Base-by-base conservation (phyloP, 2,113 vertebrate genomes). In the Semicossyphus pulcher region DNA sequence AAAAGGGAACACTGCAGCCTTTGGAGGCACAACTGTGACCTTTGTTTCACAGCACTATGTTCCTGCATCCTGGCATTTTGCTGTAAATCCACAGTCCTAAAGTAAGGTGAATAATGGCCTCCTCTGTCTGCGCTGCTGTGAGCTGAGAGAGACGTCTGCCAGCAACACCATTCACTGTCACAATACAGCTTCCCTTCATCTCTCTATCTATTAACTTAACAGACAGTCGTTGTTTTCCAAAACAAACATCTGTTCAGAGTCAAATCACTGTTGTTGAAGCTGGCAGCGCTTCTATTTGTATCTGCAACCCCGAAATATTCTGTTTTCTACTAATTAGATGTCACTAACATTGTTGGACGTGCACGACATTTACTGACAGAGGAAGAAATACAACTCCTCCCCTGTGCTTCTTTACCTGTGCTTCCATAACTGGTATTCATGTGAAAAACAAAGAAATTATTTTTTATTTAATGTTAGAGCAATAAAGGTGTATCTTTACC, bases 141-240 rank as follows among this genome's bases (percentile, higher is more conserved):
- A 65, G 54, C 54, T n/a, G 82, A 66, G 66, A 54, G 44, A 64
- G 31, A 52, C 31, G 7, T 9, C 76, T 14, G 76, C 67, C 72
- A 74, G 56, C 49, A 65, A 70, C 61, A 36, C 86, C 72, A 60
- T 71, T 52, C 79, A 73, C 81, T 60, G 74, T 72, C 83, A 86
- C 87, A 53, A 62, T 60, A n/a, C 77, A 48, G 81, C 78, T n/a
- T 0, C 56, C 75, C 61, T 81, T 70, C 65, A 44, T 64, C 62
- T 67, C 75, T 3, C 37, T 41, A 2, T 53, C 79, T 69, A 82
- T 78, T 47, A 75, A 88, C 68, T 76, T 26, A 59, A 76, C 78
- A 85, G 66, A 74, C 77, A 60, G 59, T 49, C 47, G 9, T 75
- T 78, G 81, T 77, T 79, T 73, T 21, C 9, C 18, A 60, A 39